Base-by-base conservation (phyloP, 2,113 vertebrate species). In the Pseudorasbora parva region DNA sequence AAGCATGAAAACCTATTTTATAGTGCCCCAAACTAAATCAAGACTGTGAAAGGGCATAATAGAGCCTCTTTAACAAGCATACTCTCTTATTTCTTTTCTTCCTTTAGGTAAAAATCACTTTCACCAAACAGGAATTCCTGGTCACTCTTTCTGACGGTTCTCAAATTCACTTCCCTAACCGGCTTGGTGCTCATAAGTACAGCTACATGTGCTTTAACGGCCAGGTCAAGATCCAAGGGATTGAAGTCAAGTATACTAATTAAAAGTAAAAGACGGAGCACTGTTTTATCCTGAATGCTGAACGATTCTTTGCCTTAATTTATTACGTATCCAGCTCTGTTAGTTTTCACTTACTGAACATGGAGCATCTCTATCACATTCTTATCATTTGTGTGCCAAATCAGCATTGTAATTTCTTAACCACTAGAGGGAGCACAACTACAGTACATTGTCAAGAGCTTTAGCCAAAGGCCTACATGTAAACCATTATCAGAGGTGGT, bases 91-190 rank as follows among this genome's bases (percentile, higher is more conserved):
- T 27, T 21, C 71, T 23, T 73, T 41, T 78, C 6, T 68, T 19
- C n/a, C 56, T 23, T 21, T 19, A 95, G 94, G 56, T 95, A 0
- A 2, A 6, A 84, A 87, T 95, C 78, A 83, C 87, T 2, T 93
- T 95, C 85, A 93, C 86, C 49, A 84, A 80, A 4, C 19, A 88
- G 23, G 91, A 93, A 64, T 95, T 95, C 85, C 57, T 77, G 66
- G 88, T 95, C 85, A 86, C 37, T 64, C 86, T 95, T 5, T 27
- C 90, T 0, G 93, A 95, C 1, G 93, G 89, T 76, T 93, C 90
- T 0, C n/a, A 78, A 9, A 87, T 95, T 82, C 66, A 68, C 82
- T 95, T 95, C 86, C 93, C 94, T n/a, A 95, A 95, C 83, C 93
- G 94, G 59, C 71, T 85, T 0, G 92, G 90, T 0, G 88, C 82